These are phyloP conservation scores for Chlorocebus sabaeus DNA, from an alignment of 2,113 vertebrate species.

Conservation along the genomic window DNA sequence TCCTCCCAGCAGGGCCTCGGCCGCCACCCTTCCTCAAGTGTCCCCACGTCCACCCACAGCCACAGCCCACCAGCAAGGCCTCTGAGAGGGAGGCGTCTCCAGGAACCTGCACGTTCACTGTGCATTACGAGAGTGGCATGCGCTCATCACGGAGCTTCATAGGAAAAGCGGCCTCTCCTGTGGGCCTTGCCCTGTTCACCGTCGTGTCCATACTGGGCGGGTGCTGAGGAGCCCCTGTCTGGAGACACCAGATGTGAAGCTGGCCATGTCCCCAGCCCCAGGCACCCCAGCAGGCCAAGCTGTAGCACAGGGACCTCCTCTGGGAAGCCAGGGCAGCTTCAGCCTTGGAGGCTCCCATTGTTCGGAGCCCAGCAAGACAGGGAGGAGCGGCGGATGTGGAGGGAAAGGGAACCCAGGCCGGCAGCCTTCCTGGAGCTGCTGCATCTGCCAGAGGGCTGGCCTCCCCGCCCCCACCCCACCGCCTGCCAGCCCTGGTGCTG, in stretches of 20 bases:
- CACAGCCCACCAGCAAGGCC: background rate
- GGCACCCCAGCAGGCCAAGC: background rate
- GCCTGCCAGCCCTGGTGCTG: background rate
- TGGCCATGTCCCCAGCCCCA: background rate
- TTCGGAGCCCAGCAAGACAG: background rate
- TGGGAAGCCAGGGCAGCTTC: background rate
- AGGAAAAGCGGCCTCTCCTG: too few species aligned
- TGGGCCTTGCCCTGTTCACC: background rate
- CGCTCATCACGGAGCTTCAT: background rate
- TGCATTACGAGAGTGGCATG: background rate
- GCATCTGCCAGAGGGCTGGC: background rate
- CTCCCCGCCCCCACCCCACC: too few species aligned
- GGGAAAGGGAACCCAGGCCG: background rate
- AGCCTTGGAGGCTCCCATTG: background rate
- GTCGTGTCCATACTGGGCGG: too few species aligned
- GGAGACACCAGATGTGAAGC: background rate
- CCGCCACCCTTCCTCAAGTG: background rate
- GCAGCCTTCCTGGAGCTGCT: background rate
- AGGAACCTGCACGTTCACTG: background rate
- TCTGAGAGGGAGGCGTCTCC: background rate
- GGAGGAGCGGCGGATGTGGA: background rate
- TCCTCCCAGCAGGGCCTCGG: background rate
- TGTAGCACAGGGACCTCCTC: background rate
- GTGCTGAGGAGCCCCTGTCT: too few species aligned
- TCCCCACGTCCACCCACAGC: background rate